Evolutionary conservation across 2,797 vertebrate species (phyloP).

Genomic region (Propithecus perrieri): DNA sequence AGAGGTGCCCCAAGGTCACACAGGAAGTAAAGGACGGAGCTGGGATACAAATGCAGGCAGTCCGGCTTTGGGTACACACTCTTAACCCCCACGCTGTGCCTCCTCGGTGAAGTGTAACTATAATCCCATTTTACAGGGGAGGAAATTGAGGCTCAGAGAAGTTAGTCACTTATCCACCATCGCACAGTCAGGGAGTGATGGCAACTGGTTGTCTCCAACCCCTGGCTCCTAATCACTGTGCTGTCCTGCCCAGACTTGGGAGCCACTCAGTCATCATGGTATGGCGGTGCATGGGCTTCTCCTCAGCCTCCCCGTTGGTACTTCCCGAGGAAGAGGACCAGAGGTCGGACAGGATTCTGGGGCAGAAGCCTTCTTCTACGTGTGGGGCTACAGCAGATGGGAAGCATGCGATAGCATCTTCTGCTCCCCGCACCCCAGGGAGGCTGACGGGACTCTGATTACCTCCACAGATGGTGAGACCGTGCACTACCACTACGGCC

Average conservation of each 20-base stretch:
- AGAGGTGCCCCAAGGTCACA: neutral
- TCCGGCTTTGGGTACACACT: neutral
- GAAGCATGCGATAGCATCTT: neutral
- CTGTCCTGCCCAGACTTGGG: neutral
- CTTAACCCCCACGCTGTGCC: accelerated
- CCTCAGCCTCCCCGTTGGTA: accelerated
- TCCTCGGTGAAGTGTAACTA: neutral
- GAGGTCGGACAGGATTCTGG: neutral
- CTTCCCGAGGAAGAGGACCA: neutral
- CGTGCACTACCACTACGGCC: conserved; percentile 95
- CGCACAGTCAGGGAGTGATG: neutral
- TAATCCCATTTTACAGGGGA: neutral
- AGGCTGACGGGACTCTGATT: neutral
- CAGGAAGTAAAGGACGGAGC: neutral
- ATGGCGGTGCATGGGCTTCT: accelerated
- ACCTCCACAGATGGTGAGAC: conserved; percentile 91
- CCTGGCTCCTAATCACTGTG: too few species aligned
- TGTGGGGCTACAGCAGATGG: neutral
- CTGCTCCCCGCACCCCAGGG: neutral
- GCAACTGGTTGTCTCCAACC: neutral
- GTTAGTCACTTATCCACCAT: neutral
- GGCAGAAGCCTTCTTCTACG: neutral
- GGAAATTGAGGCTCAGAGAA: neutral
- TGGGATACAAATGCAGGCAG: neutral
- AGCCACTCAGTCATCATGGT: accelerated